These are phyloP conservation scores for Salvelinus sp. DNA, from an alignment of 2,113 vertebrate genomes.

Conservation along the genomic window DNA sequence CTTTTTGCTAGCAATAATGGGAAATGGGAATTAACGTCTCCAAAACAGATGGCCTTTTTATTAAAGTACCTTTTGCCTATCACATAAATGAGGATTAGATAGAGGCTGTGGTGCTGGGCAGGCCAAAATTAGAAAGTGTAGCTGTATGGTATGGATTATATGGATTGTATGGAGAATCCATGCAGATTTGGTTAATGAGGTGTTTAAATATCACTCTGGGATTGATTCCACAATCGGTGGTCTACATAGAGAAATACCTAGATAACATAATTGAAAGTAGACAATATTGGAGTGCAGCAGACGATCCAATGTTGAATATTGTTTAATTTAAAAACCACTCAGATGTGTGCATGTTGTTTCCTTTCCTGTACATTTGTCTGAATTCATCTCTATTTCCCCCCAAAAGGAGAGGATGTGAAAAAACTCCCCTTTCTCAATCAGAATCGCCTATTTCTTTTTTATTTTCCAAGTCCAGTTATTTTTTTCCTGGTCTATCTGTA, in stretches of 20 bases:
- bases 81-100: background rate
- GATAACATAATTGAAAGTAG: conserved; percentile 4
- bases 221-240: background rate
- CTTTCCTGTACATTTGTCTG: background rate
- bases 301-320: background rate
- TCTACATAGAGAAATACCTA: conserved; percentile 6
- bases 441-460: background rate
- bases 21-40: background rate
- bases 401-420: background rate
- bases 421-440: background rate
- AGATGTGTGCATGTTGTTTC: background rate
- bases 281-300: background rate
- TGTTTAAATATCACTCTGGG: background rate
- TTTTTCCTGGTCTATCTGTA: conserved; percentile 1
- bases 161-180: too few species aligned
- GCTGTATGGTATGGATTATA: too few species aligned
- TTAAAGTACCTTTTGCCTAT: background rate
- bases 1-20: background rate
- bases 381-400: background rate
- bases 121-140: background rate
- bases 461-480: background rate
- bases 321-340: background rate
- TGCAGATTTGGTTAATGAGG: background rate
- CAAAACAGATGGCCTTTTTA: too few species aligned
- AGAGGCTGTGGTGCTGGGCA: background rate